Percentiles rank a stretch among this genome's conserved stretches.
These are phyloP conservation scores for Chrysocyon brachyurus DNA, from an alignment of 2,797 vertebrate genomes.

Conservation along the genomic window DNA sequence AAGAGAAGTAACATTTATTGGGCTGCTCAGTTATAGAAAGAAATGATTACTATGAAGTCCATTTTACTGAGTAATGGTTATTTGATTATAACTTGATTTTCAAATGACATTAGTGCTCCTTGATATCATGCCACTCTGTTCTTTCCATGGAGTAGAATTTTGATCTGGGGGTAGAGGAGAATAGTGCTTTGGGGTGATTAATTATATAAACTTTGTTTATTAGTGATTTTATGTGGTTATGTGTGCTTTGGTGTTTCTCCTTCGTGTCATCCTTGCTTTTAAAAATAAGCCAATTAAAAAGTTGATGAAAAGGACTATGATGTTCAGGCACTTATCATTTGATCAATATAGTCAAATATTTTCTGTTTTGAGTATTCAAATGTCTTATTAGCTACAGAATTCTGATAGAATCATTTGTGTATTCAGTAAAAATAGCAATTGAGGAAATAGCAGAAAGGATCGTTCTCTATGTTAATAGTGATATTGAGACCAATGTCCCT, in stretches of 20 bases:
- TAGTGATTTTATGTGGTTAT: background rate
- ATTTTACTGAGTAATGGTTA: constrained; percentile 23
- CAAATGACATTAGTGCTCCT: background rate
- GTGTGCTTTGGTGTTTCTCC: background rate
- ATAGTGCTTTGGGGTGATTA: background rate
- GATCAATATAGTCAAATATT: background rate
- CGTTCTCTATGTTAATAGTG: too few relatives aligned
- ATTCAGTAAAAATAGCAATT: background rate
- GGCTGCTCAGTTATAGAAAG: constrained; percentile 74
- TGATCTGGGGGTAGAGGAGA: fast-evolving
- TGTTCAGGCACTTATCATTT: background rate
- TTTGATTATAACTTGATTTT: constrained; percentile 78
- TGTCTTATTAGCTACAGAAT: background rate
- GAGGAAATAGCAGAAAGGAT: background rate
- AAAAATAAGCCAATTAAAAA: background rate
- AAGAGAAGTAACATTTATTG: constrained; percentile 86
- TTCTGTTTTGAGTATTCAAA: background rate
- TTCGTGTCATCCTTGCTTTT: background rate
- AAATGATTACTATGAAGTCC: constrained; percentile 24
- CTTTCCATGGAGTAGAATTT: background rate
- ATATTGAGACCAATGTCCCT: fast-evolving
- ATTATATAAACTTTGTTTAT: background rate
- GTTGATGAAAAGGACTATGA: background rate
- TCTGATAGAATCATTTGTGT: background rate
- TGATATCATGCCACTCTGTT: background rate